Evolutionary conservation across 2,888 invertebrate species (phyloP).

Genomic region (Eupelmus urozonus): DNA sequence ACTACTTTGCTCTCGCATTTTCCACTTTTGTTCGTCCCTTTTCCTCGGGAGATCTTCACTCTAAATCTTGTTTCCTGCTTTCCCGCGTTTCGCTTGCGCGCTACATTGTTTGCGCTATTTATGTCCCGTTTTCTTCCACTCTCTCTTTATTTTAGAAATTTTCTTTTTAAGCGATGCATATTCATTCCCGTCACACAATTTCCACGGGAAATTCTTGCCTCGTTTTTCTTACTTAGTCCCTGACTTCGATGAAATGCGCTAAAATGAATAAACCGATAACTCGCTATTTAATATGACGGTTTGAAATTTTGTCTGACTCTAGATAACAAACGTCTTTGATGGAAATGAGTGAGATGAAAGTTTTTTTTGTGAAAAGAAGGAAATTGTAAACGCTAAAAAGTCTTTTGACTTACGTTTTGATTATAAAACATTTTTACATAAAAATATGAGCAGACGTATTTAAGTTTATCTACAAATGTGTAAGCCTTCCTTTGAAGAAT

Average conservation of each 20-base stretch:
- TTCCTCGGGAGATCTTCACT: constrained; percentile 12
- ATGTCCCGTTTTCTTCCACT: constrained; percentile 14
- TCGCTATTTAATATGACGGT: not conserved
- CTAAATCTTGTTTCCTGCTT: constrained; percentile 35
- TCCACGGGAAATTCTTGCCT: constrained; percentile 10
- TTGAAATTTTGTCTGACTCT: too few relatives aligned
- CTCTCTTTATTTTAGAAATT: constrained; percentile 20
- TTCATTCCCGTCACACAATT: constrained; percentile 30
- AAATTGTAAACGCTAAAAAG: too few relatives aligned
- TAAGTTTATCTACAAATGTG: too few relatives aligned
- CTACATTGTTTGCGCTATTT: constrained; percentile 36
- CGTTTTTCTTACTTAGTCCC: constrained; percentile 19
- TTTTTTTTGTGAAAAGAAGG: too few relatives aligned
- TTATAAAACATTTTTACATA: too few relatives aligned
- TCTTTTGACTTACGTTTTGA: too few relatives aligned
- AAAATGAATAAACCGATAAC: constrained; percentile 6
- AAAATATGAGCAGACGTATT: too few relatives aligned
- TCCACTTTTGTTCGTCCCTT: constrained; percentile 60
- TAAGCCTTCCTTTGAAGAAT: too few relatives aligned
- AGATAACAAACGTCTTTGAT: too few relatives aligned
- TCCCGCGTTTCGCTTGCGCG: not conserved
- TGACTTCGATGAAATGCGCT: not conserved
- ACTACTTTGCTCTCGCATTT: constrained; percentile 48
- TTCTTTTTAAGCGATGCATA: constrained; percentile 30
- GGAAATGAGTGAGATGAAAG: too few relatives aligned